Evolutionary conservation across 2,797 vertebrate species (phyloP).

Genomic region (Enteromius viviparus): DNA sequence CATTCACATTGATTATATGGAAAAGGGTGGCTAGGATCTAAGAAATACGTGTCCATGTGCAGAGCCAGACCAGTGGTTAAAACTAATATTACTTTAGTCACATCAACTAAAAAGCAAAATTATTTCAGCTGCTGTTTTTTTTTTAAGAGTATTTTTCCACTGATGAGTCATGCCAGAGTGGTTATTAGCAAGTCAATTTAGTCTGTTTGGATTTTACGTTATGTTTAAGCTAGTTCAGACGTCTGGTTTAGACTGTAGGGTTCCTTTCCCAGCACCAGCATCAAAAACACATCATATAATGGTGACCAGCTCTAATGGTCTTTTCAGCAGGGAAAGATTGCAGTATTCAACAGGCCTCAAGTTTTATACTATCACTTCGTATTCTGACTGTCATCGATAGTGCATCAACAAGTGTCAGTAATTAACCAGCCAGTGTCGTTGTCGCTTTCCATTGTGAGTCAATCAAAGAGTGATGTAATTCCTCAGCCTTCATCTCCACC

Average conservation of each 20-base stretch:
- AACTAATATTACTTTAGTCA: background rate
- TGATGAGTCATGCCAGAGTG: background rate
- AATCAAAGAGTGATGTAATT: slow-evolving; percentile 36
- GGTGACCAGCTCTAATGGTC: background rate
- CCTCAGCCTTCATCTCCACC: slow-evolving; percentile 39
- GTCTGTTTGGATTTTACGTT: background rate
- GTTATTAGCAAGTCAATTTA: background rate
- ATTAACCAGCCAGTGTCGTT: slow-evolving; percentile 11
- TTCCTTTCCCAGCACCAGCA: background rate
- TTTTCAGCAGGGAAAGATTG: slow-evolving; percentile 17
- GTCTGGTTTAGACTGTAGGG: background rate
- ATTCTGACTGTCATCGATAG: slow-evolving; percentile 1
- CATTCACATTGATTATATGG: background rate
- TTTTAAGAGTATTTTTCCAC: background rate
- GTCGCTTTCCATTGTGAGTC: slow-evolving; percentile 21
- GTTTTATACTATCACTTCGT: slow-evolving; percentile 34
- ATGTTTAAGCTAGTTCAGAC: background rate
- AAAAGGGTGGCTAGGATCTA: background rate
- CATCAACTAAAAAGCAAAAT: background rate
- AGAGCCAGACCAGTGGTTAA: background rate
- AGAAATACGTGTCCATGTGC: background rate
- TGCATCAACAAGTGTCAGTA: slow-evolving; percentile 20
- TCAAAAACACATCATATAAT: background rate
- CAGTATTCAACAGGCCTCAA: slow-evolving; percentile 35
- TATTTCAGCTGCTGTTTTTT: background rate